These are phyloP conservation scores for Malthinus seriepunctatus DNA, from an alignment of 2,888 invertebrate species.

Conservation along the genomic window DNA sequence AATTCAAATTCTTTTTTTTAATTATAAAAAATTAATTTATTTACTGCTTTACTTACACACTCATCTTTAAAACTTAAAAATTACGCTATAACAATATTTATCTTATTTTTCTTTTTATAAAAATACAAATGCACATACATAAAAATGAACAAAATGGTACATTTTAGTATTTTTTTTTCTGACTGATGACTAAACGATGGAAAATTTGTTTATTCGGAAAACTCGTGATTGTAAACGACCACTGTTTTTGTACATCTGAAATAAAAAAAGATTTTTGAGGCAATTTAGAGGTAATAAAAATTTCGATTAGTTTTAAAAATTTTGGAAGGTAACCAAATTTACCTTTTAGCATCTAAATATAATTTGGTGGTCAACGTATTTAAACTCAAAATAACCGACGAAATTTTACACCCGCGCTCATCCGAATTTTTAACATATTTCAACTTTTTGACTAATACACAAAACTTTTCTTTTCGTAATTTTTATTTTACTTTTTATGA, in stretches of 20 bases:
- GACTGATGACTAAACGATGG: neutral
- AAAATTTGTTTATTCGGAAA: constrained; percentile 1
- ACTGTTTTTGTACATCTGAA: constrained; percentile 18
- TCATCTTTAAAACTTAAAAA: constrained; percentile 19
- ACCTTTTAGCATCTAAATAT: constrained; percentile 18
- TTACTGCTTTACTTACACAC: constrained; percentile 18
- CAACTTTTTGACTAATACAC: neutral
- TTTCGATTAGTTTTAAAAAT: constrained; percentile 3
- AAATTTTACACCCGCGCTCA: constrained; percentile 5
- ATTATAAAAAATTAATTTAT: constrained; percentile 17
- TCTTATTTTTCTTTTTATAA: constrained; percentile 20
- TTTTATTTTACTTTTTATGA: neutral
- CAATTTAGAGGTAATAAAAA: neutral
- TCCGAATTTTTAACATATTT: neutral
- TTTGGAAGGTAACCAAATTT: constrained; percentile 15
- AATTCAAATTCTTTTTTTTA: neutral
- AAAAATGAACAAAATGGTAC: constrained; percentile 10
- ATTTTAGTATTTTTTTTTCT: constrained; percentile 8
- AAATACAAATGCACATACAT: constrained; percentile 27
- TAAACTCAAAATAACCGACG: constrained; percentile 10
- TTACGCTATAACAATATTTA: constrained; percentile 16
- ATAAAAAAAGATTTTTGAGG: neutral
- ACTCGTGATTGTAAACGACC: neutral
- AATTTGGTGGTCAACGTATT: constrained; percentile 15
- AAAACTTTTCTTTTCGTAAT: neutral